Percentiles rank a stretch among this genome's conserved stretches.
These are phyloP conservation scores for Varanus komodoensis DNA, from an alignment of 2,113 vertebrate species.

Conservation along the genomic window DNA sequence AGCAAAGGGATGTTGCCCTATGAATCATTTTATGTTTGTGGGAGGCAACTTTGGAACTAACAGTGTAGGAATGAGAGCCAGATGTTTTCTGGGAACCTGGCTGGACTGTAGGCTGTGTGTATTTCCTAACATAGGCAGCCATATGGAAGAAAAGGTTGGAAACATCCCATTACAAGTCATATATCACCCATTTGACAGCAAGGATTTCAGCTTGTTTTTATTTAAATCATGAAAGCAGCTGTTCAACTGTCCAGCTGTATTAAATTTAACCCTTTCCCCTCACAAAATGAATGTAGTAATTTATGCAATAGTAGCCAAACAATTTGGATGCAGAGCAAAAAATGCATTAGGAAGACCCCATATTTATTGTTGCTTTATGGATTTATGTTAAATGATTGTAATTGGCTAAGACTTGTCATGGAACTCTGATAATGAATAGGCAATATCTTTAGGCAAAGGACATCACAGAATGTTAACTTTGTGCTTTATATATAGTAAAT, in stretches of 20 bases:
- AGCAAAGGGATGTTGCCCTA: conserved; percentile 76
- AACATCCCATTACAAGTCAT: conserved; percentile 93
- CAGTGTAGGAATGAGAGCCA: conserved; percentile 82
- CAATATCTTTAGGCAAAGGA: conserved; percentile 21
- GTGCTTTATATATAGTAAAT: neutral
- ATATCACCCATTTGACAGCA: conserved; percentile 91
- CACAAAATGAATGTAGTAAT: conserved; percentile 73
- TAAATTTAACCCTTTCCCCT: conserved; percentile 84
- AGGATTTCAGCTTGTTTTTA: conserved; percentile 91
- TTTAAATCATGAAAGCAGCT: conserved; percentile 94
- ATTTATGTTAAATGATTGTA: conserved; percentile 46
- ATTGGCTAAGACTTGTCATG: conserved; percentile 55
- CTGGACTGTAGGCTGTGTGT: conserved; percentile 80
- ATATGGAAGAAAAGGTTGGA: conserved; percentile 90
- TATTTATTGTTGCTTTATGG: conserved; percentile 43
- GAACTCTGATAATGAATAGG: conserved; percentile 43
- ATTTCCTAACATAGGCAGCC: conserved; percentile 86
- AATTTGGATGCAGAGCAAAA: conserved; percentile 56
- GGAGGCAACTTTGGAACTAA: conserved; percentile 75
- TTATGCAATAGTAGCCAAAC: conserved; percentile 67
- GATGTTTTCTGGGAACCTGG: conserved; percentile 79
- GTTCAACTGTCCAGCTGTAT: conserved; percentile 82
- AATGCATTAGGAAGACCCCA: conserved; percentile 54
- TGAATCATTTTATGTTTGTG: conserved; percentile 81
- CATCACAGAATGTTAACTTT: neutral